phyloP scores from a whole-genome alignment of 2,797 vertebrate species.

The Hybognathus amarus region DNA sequence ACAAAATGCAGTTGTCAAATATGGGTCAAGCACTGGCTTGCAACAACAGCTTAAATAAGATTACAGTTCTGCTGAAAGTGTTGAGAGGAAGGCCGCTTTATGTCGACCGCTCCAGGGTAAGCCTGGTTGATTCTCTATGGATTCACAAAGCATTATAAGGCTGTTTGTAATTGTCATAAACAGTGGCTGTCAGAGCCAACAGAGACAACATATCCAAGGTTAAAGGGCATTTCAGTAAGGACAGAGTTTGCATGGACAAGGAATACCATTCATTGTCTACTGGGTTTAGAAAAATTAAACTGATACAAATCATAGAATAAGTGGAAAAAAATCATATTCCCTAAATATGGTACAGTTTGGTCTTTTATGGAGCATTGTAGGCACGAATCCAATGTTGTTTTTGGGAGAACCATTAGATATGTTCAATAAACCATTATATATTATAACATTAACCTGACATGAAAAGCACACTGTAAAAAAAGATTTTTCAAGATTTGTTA shows the following conservation, averaged over 20 bases:
- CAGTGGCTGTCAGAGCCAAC: slow-evolving; percentile 1
- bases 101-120: slow-evolving; percentile 24
- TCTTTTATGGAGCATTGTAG: neutral
- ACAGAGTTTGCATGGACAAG: neutral
- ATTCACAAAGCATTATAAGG: slow-evolving; percentile 28
- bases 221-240: slow-evolving; percentile 10
- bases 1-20: slow-evolving; percentile 46
- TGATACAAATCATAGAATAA: neutral
- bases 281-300: neutral
- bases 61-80: slow-evolving; percentile 64
- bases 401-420: neutral
- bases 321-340: neutral
- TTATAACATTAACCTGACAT: neutral
- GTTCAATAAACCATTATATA: too few relatives aligned
- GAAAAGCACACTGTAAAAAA: too few relatives aligned
- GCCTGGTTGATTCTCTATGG: slow-evolving; percentile 37
- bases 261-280: slow-evolving; percentile 11
- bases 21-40: slow-evolving; percentile 52
- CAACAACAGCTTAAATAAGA: slow-evolving; percentile 49
- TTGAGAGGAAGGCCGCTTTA: slow-evolving; percentile 60
- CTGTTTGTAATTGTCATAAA: slow-evolving; percentile 23
- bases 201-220: slow-evolving; percentile 1
- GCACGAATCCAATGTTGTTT: neutral
- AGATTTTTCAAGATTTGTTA: too few relatives aligned
- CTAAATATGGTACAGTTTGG: neutral